A percentile compares a stretch with the other conserved stretches of the same genome.
Conservation (phyloP, 2,888 invertebrate species). For the Lasioglossum villosulum region DNA sequence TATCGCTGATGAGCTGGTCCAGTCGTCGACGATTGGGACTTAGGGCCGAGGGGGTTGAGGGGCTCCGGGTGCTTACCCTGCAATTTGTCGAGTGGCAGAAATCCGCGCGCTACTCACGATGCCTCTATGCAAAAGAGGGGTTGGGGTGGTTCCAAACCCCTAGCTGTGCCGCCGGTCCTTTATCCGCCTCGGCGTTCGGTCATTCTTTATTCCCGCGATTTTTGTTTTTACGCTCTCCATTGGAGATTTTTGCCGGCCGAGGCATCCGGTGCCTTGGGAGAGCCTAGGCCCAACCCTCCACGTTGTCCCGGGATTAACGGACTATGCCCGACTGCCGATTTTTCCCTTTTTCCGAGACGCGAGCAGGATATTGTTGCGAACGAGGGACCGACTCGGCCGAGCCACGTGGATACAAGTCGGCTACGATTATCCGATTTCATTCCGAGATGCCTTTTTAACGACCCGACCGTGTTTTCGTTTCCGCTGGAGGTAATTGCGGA, state of each 20-base stretch:
- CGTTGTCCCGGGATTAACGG: slow-evolving; percentile 41
- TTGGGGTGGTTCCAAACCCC: slow-evolving; percentile 5
- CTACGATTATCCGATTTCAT: slow-evolving; percentile 55
- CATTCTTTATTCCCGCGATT: slow-evolving; percentile 54
- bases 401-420: not conserved
- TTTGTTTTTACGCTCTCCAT: slow-evolving; percentile 46
- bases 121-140: not conserved
- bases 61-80: slow-evolving; percentile 68
- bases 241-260: slow-evolving; percentile 25
- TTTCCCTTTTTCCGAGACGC: slow-evolving; percentile 1
- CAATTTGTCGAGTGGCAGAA: slow-evolving; percentile 74
- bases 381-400: slow-evolving; percentile 26
- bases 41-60: slow-evolving; percentile 43
- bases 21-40: slow-evolving; percentile 65
- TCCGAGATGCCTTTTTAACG: slow-evolving; percentile 45
- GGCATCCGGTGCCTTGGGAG: slow-evolving; percentile 43
- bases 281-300: not conserved
- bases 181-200: slow-evolving; percentile 41
- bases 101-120: slow-evolving; percentile 57
- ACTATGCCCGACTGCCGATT: slow-evolving; percentile 4
- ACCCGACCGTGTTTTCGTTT: slow-evolving; percentile 36
- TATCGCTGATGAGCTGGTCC: slow-evolving; percentile 79
- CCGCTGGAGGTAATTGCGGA: not conserved
- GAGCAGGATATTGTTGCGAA: slow-evolving; percentile 48
- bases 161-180: slow-evolving; percentile 26